Evolutionary conservation across 2,113 vertebrate genomes (phyloP), one percentile per base, ranked within the genome.

Genomic region (Chitala chitala): DNA sequence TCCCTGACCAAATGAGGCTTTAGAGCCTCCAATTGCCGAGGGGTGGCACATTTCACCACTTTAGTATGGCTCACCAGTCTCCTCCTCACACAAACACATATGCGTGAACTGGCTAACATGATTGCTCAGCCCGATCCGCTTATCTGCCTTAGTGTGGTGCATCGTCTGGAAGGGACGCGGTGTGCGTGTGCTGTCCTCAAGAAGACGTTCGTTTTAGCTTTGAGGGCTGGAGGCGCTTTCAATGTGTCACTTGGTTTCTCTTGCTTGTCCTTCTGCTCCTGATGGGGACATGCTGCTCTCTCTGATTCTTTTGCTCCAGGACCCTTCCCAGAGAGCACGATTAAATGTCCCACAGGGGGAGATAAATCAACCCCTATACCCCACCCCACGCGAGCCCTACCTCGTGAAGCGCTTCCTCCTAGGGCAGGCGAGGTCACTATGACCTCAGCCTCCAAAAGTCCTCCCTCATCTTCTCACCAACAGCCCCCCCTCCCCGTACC

Each of bases 351-450:
- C 51, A 4, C 4, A 31, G 75, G 64, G 46, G 68, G 20, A 73
- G 74, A 81, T 76, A 78, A 85, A 86, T 74, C 75, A 80, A 6
- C 50, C 70, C 77, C 74, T 74, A 74, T 79, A 6, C 50, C 70
- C 77, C 74, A 72, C 73, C 80, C 81, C 82, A 83, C 76, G 75
- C 84, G 81, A 85, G 80, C 79, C 42, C 78, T 78, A 72, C 76
- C 77, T 78, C 76, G 63, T 76, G 69, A 59, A 42, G 31, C 66
- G 75, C 68, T 78, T 78, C 78, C 73, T 82, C 76, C 73, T 56
- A 5, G 46, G 77, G 80, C 73, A 77, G 76, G 75, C 22, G 5
- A 64, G 77, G 82, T 84, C 69, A 74, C 46, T 3, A 54, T 82
- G 78, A 80, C 80, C 78, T 87, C 83, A 84, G 69, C 56, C 40